Conservation (phyloP, 2,113 vertebrate genomes). For the Psittacara wagleri region DNA sequence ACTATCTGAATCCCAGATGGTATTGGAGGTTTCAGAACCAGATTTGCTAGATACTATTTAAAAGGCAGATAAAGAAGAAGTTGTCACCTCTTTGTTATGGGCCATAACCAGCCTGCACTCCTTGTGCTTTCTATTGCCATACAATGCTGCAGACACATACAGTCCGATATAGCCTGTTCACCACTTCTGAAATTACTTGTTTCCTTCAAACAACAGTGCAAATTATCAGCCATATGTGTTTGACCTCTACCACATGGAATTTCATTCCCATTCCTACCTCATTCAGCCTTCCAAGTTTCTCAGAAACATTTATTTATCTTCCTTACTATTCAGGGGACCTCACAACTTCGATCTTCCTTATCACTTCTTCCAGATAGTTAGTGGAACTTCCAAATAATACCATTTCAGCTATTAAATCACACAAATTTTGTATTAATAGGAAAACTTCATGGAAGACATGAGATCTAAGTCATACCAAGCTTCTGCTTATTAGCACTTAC, state of each 20-base stretch:
- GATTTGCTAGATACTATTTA: neutral
- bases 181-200: neutral
- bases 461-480: neutral
- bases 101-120: neutral
- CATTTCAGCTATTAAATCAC: neutral
- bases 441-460: neutral
- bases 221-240: neutral
- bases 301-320: neutral
- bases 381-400: neutral
- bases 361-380: neutral
- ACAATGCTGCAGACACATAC: neutral
- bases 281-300: neutral
- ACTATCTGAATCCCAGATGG: neutral
- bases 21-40: neutral
- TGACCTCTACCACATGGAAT: neutral
- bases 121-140: neutral
- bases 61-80: neutral
- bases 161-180: neutral
- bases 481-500: neutral
- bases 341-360: neutral
- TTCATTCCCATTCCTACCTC: neutral
- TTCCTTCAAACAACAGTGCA: neutral
- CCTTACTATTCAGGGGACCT: neutral
- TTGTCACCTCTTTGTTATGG: fast-evolving
- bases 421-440: neutral